Percentiles rank a stretch among this genome's conserved stretches.
Evolutionary conservation across 2,888 invertebrate species (phyloP).

Genomic region (Trachelus troglodyta): DNA sequence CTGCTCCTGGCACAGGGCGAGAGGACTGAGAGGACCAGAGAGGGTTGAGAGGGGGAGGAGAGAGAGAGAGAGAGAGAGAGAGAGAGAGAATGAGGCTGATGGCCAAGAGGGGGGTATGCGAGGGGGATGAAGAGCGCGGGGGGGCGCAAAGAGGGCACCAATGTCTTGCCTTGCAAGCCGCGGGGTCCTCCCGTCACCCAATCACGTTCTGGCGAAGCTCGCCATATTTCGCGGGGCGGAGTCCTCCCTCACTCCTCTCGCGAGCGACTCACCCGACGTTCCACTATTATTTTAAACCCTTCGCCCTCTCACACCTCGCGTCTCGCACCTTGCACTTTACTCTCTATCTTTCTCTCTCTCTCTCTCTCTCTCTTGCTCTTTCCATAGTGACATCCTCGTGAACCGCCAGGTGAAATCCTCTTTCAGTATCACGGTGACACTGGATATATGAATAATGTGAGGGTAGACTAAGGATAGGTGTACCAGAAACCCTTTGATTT

Average conservation of each 20-base stretch:
- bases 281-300: conserved; percentile 59
- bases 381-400: not conserved
- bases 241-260: conserved; percentile 46
- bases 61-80: conserved; percentile 14
- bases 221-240: conserved; percentile 66
- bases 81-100: conserved; percentile 6
- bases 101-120: conserved; percentile 43
- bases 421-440: not conserved
- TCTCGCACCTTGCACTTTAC: conserved; percentile 7
- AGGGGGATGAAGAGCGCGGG: conserved; percentile 38
- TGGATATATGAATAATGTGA: not conserved
- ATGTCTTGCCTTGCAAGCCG: conserved; percentile 63
- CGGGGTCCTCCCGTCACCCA: conserved; percentile 65
- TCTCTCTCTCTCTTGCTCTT: not conserved
- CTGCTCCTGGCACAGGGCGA: conserved; percentile 3
- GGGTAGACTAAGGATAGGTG: not conserved
- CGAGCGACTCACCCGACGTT: conserved; percentile 49
- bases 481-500: not conserved
- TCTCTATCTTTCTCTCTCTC: conserved; percentile 7
- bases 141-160: conserved; percentile 56
- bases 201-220: conserved; percentile 63
- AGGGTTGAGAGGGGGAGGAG: conserved; percentile 30
- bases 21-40: conserved; percentile 29
- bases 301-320: conserved; percentile 28
- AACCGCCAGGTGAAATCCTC: not conserved